Evolutionary conservation across 2,888 invertebrate genomes (phyloP), one percentile per base, ranked within the genome.

Genomic region (Rotaria macrura): DNA sequence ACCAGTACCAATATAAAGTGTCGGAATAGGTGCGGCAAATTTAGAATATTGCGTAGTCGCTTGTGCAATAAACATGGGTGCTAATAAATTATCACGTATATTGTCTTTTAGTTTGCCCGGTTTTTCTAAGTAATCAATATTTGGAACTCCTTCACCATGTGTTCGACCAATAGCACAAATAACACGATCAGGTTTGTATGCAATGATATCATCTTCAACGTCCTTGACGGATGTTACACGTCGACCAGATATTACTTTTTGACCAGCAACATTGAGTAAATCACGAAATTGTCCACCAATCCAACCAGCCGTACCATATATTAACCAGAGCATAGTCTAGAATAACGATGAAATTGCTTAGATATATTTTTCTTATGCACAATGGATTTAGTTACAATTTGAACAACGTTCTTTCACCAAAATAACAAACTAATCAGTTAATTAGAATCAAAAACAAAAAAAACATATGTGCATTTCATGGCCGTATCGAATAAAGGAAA

Each of bases 51-150:
- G 79, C 43, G 43, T 79, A 12, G 79, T 38, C n/a, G 79, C 79
- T 43, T 79, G 79, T 43, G 79, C 79, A 43, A 79, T 79, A 79
- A 79, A 79, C 79, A 79, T 79, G 2, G 79, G 79, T 43, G 79
- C 79, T n/a, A 79, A 43, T 25, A 79, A 43, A 79, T 79, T 79
- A 79, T 79, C 79, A 79, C 79, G 79, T 0, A 79, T 79, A 43
- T 79, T 79, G 43, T 79, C 79, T 79, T 79, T 79, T 4, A 79
- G 43, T 43, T 79, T 79, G 20, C 79, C 79, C 5, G 43, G 43
- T 43, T 79, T 79, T 79, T 79, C 79, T 79, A 79, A 79, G 43
- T 79, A 79, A 79, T 79, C 79, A 79, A 79, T 79, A 43, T 79
- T 79, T 40, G 79, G 79, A 43, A 79, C 20, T 3, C 43, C 79